Conservation (phyloP, 2,113 vertebrate genomes). For the Pygathrix nemaeus region DNA sequence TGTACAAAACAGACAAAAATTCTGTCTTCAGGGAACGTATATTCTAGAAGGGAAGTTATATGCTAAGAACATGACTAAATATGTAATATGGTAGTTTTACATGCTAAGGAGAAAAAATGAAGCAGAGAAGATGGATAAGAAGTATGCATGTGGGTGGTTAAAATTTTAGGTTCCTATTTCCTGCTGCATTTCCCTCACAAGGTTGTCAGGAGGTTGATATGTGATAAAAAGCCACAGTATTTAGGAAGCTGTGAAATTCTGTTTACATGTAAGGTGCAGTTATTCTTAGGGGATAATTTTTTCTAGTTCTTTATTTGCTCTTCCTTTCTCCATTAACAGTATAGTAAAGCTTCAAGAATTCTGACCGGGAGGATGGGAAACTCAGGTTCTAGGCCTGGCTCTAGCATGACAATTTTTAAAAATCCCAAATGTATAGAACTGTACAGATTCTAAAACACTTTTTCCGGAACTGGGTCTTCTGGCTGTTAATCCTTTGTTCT, state of each 20-base stretch:
- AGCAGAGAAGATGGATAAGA: constrained; percentile 28
- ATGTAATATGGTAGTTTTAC: constrained; percentile 39
- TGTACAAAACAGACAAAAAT: constrained; percentile 30
- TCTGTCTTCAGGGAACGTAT: not conserved
- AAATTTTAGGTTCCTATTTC: constrained; percentile 60
- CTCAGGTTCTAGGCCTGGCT: not conserved
- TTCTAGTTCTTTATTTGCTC: constrained; percentile 17
- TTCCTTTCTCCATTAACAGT: constrained; percentile 24
- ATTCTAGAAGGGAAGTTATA: not conserved
- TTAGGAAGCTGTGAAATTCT: constrained; percentile 34
- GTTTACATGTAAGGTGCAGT: constrained; percentile 37
- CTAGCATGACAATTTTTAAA: not conserved
- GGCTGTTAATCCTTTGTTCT: constrained; percentile 22
- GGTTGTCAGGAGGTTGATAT: constrained; percentile 38
- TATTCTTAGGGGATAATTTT: constrained; percentile 37
- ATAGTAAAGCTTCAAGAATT: not conserved
- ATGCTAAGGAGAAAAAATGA: constrained; percentile 44
- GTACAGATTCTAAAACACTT: constrained; percentile 14
- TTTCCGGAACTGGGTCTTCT: not conserved
- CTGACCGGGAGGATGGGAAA: constrained; percentile 15
- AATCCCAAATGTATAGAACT: constrained; percentile 25
- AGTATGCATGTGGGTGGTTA: not conserved
- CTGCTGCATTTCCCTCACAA: constrained; percentile 36
- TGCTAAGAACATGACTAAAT: constrained; percentile 2
- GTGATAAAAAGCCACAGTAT: constrained; percentile 32